These are phyloP conservation scores for Tetramorium bicarinatum DNA, from an alignment of 2,888 invertebrate species.

Conservation along the genomic window DNA sequence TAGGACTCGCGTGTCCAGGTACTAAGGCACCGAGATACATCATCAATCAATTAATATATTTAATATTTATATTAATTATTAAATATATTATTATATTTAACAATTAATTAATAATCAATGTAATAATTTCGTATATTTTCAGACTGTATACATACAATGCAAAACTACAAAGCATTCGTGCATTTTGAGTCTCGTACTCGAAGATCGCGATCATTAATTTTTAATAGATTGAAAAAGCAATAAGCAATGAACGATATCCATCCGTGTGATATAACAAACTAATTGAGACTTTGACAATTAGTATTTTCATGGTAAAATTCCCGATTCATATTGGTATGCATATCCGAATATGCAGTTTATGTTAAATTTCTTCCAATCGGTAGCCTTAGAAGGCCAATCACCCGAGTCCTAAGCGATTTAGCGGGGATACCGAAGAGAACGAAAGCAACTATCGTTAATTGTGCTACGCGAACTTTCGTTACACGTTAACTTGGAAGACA, in stretches of 20 bases:
- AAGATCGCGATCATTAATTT: not conserved
- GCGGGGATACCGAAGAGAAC: constrained; percentile 9
- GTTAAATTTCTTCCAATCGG: not conserved
- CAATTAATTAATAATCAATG: too few relatives aligned
- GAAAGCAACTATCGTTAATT: constrained; percentile 31
- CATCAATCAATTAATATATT: not conserved
- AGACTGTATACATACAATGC: not conserved
- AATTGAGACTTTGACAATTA: not conserved
- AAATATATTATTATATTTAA: too few relatives aligned
- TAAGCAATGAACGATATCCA: not conserved
- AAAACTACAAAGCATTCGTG: not conserved
- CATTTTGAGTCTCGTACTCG: not conserved
- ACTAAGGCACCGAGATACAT: constrained; percentile 1
- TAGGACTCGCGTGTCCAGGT: constrained; percentile 26
- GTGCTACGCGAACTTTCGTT: constrained; percentile 52
- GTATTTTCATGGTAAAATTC: not conserved
- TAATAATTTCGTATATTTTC: constrained; percentile 14
- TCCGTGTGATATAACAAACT: not conserved
- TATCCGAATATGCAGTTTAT: not conserved
- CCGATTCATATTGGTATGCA: not conserved
- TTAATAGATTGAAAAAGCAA: not conserved
- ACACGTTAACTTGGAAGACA: constrained; percentile 76
- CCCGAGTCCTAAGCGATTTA: constrained; percentile 2
- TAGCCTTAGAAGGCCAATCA: not conserved
- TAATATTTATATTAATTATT: too few relatives aligned